Evolutionary conservation across 2,888 invertebrate species (phyloP), one percentile per base, ranked within the genome.

Genomic region (Acrocera orbiculus): DNA sequence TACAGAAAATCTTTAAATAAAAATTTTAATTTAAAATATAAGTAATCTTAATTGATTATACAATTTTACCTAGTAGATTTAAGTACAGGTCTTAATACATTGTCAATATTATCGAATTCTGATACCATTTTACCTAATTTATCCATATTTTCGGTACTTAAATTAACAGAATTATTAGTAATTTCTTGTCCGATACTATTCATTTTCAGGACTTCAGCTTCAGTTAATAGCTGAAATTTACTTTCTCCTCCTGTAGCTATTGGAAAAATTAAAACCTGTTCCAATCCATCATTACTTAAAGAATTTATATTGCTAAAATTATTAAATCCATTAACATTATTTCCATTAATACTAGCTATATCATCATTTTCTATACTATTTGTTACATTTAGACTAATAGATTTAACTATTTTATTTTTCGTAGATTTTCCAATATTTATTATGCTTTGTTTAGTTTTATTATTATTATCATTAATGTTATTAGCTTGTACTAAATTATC

Each of bases 191-290:
- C 56, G 22, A 56, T 58, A 36, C 53, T 54, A 46, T 58, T 61
- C 56, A 60, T 58, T 43, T 60, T 59, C 4, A 57, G 37, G 31
- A 75, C 70, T 55, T 75, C 74, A 38, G 72, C 69, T 53, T 78
- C 77, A 5, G 73, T 66, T 8, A 75, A 52, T 44, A 76, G 65
- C 16, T 76, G 77, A 11, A 77, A 65, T 42, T 70, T 72, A 43
- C 73, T 73, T 23, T 65, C 66, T 16, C 63, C 60, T 14, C 59
- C 64, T 33, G 64, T 62, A 11, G 65, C 67, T 34, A 82, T 66
- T 14, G 76, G 72, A 46, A 83, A 73, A 25, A 81, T 70, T 15
- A 82, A 58, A n/a, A 82, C 76, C 4, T 64, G 62, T 38, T 66
- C 65, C 15, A 52, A 49, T 23, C 47, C 54, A 19, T 42, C 43